Evolutionary conservation across 2,797 vertebrate genomes (phyloP), one percentile per base, ranked within the genome.

Genomic region (Vespertilio murinus): DNA sequence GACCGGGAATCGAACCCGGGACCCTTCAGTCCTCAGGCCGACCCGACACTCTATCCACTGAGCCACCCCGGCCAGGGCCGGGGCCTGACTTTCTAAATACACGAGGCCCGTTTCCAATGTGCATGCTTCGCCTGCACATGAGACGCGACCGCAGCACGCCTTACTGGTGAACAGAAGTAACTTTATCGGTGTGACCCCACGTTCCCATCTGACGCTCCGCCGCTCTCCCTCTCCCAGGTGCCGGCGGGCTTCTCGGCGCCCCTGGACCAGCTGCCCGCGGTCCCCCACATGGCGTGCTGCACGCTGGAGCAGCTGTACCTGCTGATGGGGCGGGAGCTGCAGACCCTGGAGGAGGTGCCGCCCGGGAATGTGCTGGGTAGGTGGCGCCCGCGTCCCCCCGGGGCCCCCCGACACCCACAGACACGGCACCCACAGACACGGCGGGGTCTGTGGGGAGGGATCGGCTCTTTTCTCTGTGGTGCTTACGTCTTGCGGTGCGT

Each of bases 271-370:
- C 95, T 98, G 5, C 97, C 98, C 0, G 70, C 93, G 1, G 83
- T 99, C 0, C 99, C 99, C 70, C 99, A 99, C 93, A 97, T 99
- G 98, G 97, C 98, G 3, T 98, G 98, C 90, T 99, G 99, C 69
- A 98, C 98, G 0, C 61, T 99, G 97, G 98, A 99, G 45, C 98
- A 89, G 92, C 98, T 99, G 30, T 99, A 99, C 94, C 98, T 99
- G 82, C 98, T 99, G 73, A 99, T 99, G 99, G 99, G 99, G 52
- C 98, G 99, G 86, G 99, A 99, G 95, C 98, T 99, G 45, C 99
- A 99, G 91, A 98, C 99, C 16, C 98, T 99, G 42, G 98, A 99
- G 20, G 98, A 99, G 96, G 99, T 99, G 20, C 99, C 99, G 73
- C 98, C 99, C 4, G 99, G 99, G 95, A 99, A 99, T 13, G 98